A percentile compares a stretch with the other conserved stretches of the same genome.
These are phyloP conservation scores for Galeopsomyia nigrocyanea DNA, from an alignment of 2,888 invertebrate species.

Conservation along the genomic window DNA sequence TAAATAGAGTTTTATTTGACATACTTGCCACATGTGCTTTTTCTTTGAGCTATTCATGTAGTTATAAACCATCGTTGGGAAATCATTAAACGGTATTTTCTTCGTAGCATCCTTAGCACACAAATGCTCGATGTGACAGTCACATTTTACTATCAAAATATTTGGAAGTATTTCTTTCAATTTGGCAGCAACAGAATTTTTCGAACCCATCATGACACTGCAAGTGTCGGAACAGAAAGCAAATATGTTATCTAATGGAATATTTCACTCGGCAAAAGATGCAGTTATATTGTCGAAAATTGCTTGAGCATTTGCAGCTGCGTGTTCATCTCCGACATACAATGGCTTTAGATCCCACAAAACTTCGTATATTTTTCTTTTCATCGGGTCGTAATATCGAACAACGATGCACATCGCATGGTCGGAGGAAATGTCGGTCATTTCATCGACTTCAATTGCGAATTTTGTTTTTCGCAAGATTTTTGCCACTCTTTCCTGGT, in stretches of 20 bases:
- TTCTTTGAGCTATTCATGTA: slow-evolving; percentile 1
- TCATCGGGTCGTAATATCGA: neutral
- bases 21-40: neutral
- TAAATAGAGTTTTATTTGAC: neutral
- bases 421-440: neutral
- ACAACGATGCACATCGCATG: neutral
- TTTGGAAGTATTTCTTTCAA: neutral
- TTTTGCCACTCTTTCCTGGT: neutral
- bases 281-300: neutral
- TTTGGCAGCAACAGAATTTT: neutral
- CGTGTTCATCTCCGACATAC: neutral
- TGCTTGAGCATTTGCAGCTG: neutral
- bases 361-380: neutral
- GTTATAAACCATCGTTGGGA: slow-evolving; percentile 1
- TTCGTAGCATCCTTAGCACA: neutral
- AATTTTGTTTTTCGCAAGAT: slow-evolving; percentile 4
- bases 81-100: neutral
- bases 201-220: slow-evolving; percentile 19
- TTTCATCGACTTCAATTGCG: neutral
- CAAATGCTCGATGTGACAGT: slow-evolving; percentile 9
- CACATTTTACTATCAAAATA: slow-evolving; percentile 1
- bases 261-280: neutral
- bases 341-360: neutral
- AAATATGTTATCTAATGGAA: slow-evolving; percentile 1
- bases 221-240: slow-evolving; percentile 24